These are phyloP conservation scores for Sphenopsis melanotis DNA, from an alignment of 2,797 vertebrate species.

Conservation along the genomic window DNA sequence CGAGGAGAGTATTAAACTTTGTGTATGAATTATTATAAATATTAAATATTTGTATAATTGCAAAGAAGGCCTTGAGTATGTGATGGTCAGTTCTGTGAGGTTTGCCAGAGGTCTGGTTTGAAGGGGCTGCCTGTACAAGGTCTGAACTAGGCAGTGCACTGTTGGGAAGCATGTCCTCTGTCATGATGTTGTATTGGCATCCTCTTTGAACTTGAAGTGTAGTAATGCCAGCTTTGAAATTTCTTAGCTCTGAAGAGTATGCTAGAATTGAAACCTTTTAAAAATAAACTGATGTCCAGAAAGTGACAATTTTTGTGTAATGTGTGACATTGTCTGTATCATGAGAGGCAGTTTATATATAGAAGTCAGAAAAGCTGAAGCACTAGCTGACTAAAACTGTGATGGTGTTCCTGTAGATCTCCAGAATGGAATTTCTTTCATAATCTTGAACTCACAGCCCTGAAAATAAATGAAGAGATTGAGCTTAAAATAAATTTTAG, in stretches of 20 bases:
- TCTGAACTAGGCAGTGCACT: not conserved
- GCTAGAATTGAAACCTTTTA: not conserved
- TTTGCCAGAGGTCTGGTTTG: not conserved
- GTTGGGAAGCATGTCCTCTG: not conserved
- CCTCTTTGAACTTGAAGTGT: not conserved
- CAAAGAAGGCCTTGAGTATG: not conserved
- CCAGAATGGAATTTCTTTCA: not conserved
- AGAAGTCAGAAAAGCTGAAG: not conserved
- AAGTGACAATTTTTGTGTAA: not conserved
- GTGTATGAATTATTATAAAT: not conserved
- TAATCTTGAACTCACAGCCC: not conserved
- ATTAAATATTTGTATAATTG: not conserved
- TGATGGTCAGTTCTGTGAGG: not conserved
- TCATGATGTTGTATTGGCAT: not conserved
- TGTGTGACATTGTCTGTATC: fast-evolving
- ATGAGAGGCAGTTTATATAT: not conserved
- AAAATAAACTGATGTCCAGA: not conserved
- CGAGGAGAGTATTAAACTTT: not conserved
- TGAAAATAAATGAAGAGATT: not conserved
- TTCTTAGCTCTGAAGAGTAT: not conserved
- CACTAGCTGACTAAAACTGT: not conserved
- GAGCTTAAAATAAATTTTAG: not conserved
- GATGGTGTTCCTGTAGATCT: not conserved
- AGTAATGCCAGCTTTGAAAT: not conserved
- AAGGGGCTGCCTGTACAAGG: not conserved